Base-by-base conservation (phyloP, 2,797 vertebrate genomes). In the Zenarchopterus dispar region DNA sequence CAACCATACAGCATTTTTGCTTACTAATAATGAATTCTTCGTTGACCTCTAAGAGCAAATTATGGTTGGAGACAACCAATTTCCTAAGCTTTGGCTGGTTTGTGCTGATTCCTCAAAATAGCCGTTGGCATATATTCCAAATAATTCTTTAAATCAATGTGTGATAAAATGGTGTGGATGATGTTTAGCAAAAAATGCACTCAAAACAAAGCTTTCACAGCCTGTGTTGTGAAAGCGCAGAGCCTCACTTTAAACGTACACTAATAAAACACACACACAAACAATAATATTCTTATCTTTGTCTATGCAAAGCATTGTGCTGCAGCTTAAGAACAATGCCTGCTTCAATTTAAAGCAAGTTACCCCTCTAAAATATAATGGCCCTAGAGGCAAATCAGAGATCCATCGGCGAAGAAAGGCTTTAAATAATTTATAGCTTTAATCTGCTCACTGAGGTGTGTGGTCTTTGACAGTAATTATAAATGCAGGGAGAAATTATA, bases 401-500 rank as follows among this genome's bases (percentile, higher is more conserved):
- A 95, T 94, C 94, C 95, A 84, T 95, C 91, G 94, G 94, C 86
- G 93, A 94, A 95, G 95, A 95, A 92, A 93, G 93, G 94, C 96
- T 63, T 96, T 99, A 96, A 98, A 98, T 99, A 97, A 98, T 99
- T 98, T 97, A 99, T 97, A 94, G 95, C 96, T 97, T 98, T 98
- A 99, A 99, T 99, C 97, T 98, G 97, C 95, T 98, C 97, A 96
- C 94, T 95, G 97, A 99, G 97, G 97, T 99, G 97, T 99, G 96
- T 95, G 95, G 96, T 95, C 97, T 96, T 95, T 97, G 97, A 97
- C 97, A 97, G 96, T 98, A 99, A 99, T 99, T 99, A 99, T 98
- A 98, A 98, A 99, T 98, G 97, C 97, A 96, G 94, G 94, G 93
- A 97, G 95, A 96, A 99, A 98, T 98, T 97, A 98, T 97, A 95